phyloP scores from a whole-genome alignment of 2,888 invertebrate species.

The Callosobruchus maculatus region DNA sequence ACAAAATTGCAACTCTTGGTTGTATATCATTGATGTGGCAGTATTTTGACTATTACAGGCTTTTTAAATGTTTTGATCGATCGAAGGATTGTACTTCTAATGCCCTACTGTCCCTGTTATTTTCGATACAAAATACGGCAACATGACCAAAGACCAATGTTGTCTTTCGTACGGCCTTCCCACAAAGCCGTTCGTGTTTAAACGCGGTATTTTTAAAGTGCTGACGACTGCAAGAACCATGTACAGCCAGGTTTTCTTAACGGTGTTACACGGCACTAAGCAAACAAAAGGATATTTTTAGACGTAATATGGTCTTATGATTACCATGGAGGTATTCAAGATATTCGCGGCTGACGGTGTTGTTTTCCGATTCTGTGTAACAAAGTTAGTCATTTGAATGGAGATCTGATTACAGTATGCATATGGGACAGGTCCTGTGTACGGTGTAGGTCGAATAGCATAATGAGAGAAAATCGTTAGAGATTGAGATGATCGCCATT shows the following conservation, averaged over 20 bases:
- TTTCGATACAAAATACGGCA: not conserved
- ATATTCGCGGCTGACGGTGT: not conserved
- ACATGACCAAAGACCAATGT: not conserved
- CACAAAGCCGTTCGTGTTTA: not conserved
- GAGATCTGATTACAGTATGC: not conserved
- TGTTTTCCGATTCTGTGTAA: not conserved
- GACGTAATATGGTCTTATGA: not conserved
- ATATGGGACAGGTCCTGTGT: not conserved
- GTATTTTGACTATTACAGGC: no score
- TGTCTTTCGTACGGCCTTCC: constrained; percentile 41
- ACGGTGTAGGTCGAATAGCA: not conserved
- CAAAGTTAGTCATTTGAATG: not conserved
- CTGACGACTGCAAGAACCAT: not conserved
- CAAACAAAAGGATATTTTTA: not conserved
- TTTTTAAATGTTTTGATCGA: no score
- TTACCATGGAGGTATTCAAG: not conserved
- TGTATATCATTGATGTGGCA: no score
- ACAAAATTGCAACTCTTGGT: no score
- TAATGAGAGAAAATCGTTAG: no score
- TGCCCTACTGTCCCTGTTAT: no score
- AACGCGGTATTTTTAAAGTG: not conserved
- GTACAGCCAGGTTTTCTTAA: not conserved
- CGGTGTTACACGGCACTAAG: not conserved
- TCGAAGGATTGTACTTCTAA: no score
- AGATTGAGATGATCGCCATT: no score